Conservation (phyloP, 2,113 vertebrate genomes). For the Xerus inauris region DNA sequence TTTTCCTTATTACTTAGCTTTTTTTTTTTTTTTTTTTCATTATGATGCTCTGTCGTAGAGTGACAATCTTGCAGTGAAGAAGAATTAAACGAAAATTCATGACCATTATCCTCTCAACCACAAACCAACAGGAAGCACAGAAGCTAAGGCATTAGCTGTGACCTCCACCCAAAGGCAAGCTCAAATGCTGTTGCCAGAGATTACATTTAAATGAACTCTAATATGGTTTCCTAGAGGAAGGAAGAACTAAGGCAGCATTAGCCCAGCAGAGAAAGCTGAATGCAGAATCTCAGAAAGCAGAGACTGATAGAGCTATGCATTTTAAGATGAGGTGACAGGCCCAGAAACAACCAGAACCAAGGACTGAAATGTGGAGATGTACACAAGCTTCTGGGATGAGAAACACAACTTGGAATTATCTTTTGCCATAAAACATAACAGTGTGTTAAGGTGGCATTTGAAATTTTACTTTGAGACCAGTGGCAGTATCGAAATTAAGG, state of each 20-base stretch:
- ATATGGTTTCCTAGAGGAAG: slow-evolving; percentile 67
- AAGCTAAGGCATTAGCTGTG: slow-evolving; percentile 20
- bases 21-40: not conserved
- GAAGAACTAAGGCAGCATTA: slow-evolving; percentile 45
- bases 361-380: not conserved
- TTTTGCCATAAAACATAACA: slow-evolving; percentile 42
- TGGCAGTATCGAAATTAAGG: not conserved
- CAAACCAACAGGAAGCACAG: not conserved
- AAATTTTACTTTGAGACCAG: not conserved
- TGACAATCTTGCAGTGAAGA: not conserved
- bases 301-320: not conserved
- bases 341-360: not conserved
- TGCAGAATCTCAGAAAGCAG: slow-evolving; percentile 60
- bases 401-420: slow-evolving; percentile 50
- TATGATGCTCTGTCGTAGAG: not conserved
- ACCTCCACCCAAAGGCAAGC: not conserved
- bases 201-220: slow-evolving; percentile 48
- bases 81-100: not conserved
- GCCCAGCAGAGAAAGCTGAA: slow-evolving; percentile 71
- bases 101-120: not conserved
- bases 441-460: slow-evolving; percentile 45
- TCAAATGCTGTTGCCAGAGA: slow-evolving; percentile 43
- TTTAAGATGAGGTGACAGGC: slow-evolving; percentile 65
- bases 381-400: not conserved
- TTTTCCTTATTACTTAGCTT: not conserved